Evolutionary conservation across 1,140 invertebrate genomes (phyloP).

Genomic region (Periplaneta americana): DNA sequence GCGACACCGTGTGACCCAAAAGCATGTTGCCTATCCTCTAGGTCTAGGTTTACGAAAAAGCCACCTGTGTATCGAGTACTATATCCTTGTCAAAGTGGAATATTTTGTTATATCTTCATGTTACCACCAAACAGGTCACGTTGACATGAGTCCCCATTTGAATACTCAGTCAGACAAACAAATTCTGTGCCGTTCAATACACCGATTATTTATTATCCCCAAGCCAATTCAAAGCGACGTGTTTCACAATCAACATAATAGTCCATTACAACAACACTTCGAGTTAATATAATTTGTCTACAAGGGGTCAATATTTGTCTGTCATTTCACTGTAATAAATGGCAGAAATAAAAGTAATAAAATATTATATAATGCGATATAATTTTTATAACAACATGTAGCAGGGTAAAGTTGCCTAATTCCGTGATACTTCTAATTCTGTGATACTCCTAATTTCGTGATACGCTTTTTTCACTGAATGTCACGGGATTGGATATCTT

Average conservation of each 20-base stretch:
- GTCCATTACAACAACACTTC: no score
- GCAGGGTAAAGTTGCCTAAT: no score
- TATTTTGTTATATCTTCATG: neutral
- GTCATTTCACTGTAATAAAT: no score
- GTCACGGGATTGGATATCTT: no score
- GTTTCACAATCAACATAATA: neutral
- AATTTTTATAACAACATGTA: no score
- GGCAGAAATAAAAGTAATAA: no score
- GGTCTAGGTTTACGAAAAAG: neutral
- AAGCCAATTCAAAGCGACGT: neutral
- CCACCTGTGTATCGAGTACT: neutral
- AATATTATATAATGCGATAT: no score
- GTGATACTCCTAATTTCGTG: no score
- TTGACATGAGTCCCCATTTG: neutral
- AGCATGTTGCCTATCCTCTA: neutral
- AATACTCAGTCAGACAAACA: neutral
- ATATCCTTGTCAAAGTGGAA: neutral
- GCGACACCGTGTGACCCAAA: neutral
- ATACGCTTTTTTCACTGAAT: no score
- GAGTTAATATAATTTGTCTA: no score
- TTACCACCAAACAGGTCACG: neutral
- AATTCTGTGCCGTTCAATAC: neutral
- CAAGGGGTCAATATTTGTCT: no score
- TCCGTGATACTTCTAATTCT: no score
- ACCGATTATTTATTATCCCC: neutral